Evolutionary conservation across 2,888 invertebrate species (phyloP), one percentile per base, ranked within the genome.

Genomic region (Polyommatus icarus): DNA sequence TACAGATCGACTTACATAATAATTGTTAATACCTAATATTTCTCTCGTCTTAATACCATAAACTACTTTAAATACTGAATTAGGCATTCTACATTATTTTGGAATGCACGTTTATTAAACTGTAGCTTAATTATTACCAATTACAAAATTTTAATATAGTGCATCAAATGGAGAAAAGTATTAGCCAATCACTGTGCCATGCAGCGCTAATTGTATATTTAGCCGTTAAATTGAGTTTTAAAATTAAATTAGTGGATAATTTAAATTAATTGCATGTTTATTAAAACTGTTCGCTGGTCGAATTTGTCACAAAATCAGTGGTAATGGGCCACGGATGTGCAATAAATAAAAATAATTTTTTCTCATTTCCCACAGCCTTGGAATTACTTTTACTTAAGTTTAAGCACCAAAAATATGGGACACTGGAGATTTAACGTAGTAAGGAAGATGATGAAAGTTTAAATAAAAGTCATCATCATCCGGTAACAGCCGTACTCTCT

Each of bases 371-470:
- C 46, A 46, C 72, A 46, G 20, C 50, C 15, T 50, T 46, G 73
- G 15, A 73, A 73, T 73, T 46, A 73, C 50, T 75, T 75, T 73
- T 46, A 36, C 72, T 73, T 50, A 75, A 32, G 75, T 75, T 75
- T 29, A 54, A 75, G 75, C 50, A 24, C 73, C 36, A 72, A 40
- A 75, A 29, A 50, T 75, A 75, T 29, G 54, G 18, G 54, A 18
- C 75, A 29, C 50, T 6, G 24, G 50, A 24, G 50, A 73, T 46
- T 73, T 6, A 12, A 15, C 46, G 50, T 75, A 75, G 50, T 73
- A 24, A 15, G 20, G 12, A 73, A 24, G 6, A 10, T 6, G 50
- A 24, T 40, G 8, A n/a, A 40, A 40, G 36, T 40, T 18, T n/a
- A 40, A n/a, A 18, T n/a, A 36, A 40, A n/a, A 20, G 3, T 71